Percentiles rank a stretch among this genome's conserved stretches.
Evolutionary conservation across 2,888 invertebrate genomes (phyloP).

Genomic region (Theristus sp.): DNA sequence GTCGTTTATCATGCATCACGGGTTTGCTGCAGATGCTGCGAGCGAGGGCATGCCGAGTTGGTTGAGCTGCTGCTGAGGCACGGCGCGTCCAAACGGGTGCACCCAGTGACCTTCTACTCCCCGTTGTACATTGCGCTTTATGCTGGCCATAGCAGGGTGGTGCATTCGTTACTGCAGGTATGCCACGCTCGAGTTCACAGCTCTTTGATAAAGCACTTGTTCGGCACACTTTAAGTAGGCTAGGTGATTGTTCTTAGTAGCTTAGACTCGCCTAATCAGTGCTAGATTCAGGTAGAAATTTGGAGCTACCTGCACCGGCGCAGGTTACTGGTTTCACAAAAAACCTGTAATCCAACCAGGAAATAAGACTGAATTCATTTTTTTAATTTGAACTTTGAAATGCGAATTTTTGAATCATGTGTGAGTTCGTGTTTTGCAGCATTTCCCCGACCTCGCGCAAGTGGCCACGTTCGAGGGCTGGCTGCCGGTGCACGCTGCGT

Average conservation of each 20-base stretch:
- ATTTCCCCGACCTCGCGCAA: slow-evolving; percentile 63
- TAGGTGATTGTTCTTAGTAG: too few relatives aligned
- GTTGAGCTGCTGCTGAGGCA: slow-evolving; percentile 56
- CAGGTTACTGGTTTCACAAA: too few relatives aligned
- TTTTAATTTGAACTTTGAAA: too few relatives aligned
- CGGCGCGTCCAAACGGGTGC: slow-evolving; percentile 69
- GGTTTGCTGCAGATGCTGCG: slow-evolving; percentile 55
- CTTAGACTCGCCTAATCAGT: too few relatives aligned
- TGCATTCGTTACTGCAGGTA: slow-evolving; percentile 49
- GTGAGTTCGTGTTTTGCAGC: slow-evolving; percentile 36
- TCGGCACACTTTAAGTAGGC: too few relatives aligned
- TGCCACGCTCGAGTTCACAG: too few relatives aligned
- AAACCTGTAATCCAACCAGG: too few relatives aligned
- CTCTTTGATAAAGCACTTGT: too few relatives aligned
- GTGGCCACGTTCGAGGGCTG: slow-evolving; percentile 74
- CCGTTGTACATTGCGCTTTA: slow-evolving; percentile 76
- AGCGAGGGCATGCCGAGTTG: slow-evolving; percentile 58
- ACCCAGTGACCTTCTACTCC: slow-evolving; percentile 73
- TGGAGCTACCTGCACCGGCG: too few relatives aligned
- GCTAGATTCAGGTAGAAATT: background rate
- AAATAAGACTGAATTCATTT: too few relatives aligned
- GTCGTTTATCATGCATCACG: too few relatives aligned
- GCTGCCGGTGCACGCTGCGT: slow-evolving; percentile 77
- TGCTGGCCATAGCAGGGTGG: slow-evolving; percentile 60
- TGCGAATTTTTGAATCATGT: too few relatives aligned